Base-by-base conservation (phyloP, 2,113 vertebrate genomes). In the Thinocorus orbignyianus region DNA sequence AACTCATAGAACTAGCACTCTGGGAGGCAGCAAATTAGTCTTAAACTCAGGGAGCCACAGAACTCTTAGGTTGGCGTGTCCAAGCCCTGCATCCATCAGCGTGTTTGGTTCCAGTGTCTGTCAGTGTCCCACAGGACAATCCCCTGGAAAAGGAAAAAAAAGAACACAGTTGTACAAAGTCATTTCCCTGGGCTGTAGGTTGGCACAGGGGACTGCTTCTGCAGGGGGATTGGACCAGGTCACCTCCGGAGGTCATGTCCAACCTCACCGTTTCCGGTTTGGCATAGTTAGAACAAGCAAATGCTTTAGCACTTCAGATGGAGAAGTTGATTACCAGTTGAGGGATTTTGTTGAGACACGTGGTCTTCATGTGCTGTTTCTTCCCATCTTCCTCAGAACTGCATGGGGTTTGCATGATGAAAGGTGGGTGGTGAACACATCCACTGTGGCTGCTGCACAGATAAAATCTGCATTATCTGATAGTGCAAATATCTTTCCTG, bases 171-270 rank as follows among this genome's bases (percentile, higher is more conserved):
- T 11, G 0, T 92, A 87, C 9, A 83, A 79, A 18, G 91, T 91
- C 5, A 41, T 95, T 20, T 97, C 95, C 1, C 91, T 95, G 6
- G 94, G 89, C 11, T 70, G 92, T 26, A 84, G 94, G 33, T 64
- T 71, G 2, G 58, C 13, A 5, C 94, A 98, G 26, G 94, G 81
- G 23, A 91, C 91, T 20, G 57, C 37, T 16, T 6, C 3, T 11
- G 24, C 30, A 19, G 18, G 10, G 23, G 1, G 3, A 2, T 28
- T 49, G 35, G 30, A 73, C 35, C 15, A 24, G 46, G 11, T 49
- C 35, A 57, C 22, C 26, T 84, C 39, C 31, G 25, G 26, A 44
- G 35, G 46, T 55, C 35, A 10, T 1, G 0, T 60, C 46, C 66
- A 79, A 3, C 35, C n/a, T 83, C 13, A 13, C 30, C 2, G 0